Conservation (phyloP, 1,140 invertebrate genomes). For the Euglossa dilemma region DNA sequence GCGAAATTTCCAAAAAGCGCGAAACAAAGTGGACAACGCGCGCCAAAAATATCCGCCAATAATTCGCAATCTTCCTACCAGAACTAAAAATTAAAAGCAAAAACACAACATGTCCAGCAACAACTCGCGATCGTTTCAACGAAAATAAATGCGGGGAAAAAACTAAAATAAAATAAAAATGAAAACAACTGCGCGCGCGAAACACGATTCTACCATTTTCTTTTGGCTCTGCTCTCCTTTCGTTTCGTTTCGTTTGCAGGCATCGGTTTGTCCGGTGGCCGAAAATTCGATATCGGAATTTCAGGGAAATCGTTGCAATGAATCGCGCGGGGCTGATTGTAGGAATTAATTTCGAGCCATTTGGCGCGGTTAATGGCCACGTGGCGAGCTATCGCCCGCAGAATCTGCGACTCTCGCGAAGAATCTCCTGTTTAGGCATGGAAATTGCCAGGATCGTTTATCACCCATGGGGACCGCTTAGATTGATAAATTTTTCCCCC, state of each 20-base stretch:
- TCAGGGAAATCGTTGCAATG: neutral
- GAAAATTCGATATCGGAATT: neutral
- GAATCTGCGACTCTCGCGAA: neutral
- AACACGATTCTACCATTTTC: neutral
- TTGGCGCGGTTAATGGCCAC: neutral
- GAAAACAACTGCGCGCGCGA: no score
- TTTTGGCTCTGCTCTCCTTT: no score
- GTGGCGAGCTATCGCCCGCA: neutral
- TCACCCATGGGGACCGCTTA: neutral
- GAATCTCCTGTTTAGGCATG: neutral
- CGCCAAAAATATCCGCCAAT: no score
- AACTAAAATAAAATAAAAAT: no score
- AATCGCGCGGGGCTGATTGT: neutral
- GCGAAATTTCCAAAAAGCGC: no score
- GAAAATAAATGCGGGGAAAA: no score
- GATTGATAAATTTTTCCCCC: neutral
- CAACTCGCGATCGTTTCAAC: no score
- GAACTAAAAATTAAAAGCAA: no score
- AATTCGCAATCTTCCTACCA: no score
- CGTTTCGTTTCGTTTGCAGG: neutral
- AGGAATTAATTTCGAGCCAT: neutral
- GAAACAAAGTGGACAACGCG: no score
- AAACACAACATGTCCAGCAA: no score
- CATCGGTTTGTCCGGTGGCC: neutral
- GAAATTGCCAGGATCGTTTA: constrained; percentile 6